These are phyloP conservation scores for Neosilurus mollespiculum DNA, from an alignment of 2,797 vertebrate species.

Conservation along the genomic window DNA sequence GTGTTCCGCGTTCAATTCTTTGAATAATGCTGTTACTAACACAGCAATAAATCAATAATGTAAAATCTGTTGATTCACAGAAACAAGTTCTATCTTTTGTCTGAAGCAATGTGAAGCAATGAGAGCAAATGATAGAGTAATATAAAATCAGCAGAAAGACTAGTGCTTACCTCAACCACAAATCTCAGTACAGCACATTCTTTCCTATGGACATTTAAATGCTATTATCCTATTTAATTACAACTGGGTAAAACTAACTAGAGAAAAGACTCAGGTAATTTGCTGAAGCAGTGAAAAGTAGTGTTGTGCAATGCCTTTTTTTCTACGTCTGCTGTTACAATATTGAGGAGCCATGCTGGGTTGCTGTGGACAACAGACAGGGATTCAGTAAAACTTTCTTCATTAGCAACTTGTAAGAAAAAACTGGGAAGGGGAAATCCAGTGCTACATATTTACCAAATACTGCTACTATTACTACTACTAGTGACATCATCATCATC, in stretches of 20 bases:
- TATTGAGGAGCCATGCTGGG: slow-evolving; percentile 37
- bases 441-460: not conserved
- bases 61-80: not conserved
- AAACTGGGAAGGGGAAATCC: not conserved
- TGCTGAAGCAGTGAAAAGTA: not conserved
- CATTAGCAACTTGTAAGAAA: not conserved
- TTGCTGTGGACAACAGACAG: slow-evolving; percentile 57
- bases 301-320: slow-evolving; percentile 3
- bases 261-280: not conserved
- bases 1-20: not conserved
- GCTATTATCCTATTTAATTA: not conserved
- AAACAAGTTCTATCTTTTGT: not conserved
- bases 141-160: not conserved
- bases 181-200: not conserved
- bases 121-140: not conserved
- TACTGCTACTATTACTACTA: not conserved
- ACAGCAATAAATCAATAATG: not conserved
- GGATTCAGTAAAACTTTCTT: slow-evolving; percentile 38
- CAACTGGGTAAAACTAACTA: not conserved
- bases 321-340: slow-evolving; percentile 7
- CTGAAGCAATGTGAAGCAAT: not conserved
- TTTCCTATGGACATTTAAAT: not conserved
- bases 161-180: not conserved
- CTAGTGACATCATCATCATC: not conserved
- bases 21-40: not conserved